Conservation (phyloP, 2,888 invertebrate species). For the Siphlonurus alternatus region DNA sequence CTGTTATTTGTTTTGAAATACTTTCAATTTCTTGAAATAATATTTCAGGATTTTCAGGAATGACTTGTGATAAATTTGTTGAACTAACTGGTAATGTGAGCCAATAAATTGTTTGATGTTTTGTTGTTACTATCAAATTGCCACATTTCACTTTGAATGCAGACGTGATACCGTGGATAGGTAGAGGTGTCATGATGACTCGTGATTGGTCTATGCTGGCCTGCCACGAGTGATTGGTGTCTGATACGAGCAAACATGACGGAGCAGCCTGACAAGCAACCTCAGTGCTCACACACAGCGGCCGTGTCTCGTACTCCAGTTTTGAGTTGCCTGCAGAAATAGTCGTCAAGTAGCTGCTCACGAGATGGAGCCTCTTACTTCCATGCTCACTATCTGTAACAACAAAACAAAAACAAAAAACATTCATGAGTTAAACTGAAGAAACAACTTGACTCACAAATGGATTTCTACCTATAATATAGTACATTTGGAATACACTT, state of each 20-base stretch:
- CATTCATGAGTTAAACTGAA: too few relatives aligned
- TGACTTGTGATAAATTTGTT: neutral
- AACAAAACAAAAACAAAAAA: too few relatives aligned
- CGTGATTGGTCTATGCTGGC: neutral
- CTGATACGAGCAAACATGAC: neutral
- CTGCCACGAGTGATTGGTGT: neutral
- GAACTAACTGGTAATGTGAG: neutral
- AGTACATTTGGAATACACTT: too few relatives aligned
- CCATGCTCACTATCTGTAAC: too few relatives aligned
- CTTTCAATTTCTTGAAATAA: neutral
- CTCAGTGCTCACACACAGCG: neutral
- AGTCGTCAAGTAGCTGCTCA: neutral
- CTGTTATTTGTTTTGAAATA: neutral
- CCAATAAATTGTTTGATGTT: neutral
- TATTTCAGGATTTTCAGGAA: neutral
- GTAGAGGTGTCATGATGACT: neutral
- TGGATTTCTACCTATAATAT: too few relatives aligned
- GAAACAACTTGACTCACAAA: too few relatives aligned
- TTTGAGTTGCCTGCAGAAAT: neutral
- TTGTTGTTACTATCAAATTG: neutral
- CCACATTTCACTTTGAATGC: neutral
- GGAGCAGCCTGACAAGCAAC: neutral
- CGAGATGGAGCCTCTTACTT: too few relatives aligned
- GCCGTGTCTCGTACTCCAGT: neutral
- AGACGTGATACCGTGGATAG: neutral